These are phyloP conservation scores for Lordiphosa clarofinis DNA, from an alignment of 1,140 invertebrate species.

Conservation along the genomic window DNA sequence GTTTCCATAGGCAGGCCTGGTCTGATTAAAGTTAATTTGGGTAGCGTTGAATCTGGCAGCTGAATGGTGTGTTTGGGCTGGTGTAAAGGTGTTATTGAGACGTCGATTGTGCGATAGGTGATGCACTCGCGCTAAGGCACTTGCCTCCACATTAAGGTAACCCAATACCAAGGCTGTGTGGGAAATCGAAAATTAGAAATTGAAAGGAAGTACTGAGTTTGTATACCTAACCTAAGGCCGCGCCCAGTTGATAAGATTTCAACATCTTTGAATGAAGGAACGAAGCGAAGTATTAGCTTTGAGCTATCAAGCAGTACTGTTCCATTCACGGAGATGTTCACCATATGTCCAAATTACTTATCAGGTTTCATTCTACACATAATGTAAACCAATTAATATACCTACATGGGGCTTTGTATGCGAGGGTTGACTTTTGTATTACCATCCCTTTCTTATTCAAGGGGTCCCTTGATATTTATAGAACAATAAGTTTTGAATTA, in stretches of 20 bases:
- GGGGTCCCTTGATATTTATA: no score
- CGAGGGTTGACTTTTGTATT: no score
- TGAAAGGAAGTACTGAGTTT: neutral
- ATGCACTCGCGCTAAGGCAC: slow-evolving; percentile 1
- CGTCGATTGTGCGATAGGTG: neutral
- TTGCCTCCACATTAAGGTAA: slow-evolving; percentile 17
- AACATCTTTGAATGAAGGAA: slow-evolving; percentile 21
- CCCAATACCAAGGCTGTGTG: slow-evolving; percentile 33
- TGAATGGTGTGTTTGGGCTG: slow-evolving; percentile 21
- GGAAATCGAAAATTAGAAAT: neutral
- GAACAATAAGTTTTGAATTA: no score
- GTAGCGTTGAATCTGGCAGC: neutral
- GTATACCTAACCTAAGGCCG: slow-evolving; percentile 35
- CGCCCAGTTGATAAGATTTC: slow-evolving; percentile 28
- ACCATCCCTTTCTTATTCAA: no score
- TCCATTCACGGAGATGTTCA: neutral
- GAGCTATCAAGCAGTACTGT: slow-evolving; percentile 37
- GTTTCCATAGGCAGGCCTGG: slow-evolving; percentile 1
- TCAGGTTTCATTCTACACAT: slow-evolving; percentile 11
- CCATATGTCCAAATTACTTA: slow-evolving; percentile 14
- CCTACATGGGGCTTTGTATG: no score
- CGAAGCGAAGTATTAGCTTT: slow-evolving; percentile 13
- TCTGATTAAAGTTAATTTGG: slow-evolving; percentile 5
- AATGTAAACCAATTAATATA: neutral
- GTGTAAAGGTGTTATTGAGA: slow-evolving; percentile 29